phyloP scores from a whole-genome alignment of 2,888 invertebrate species.

The Apamea anceps region DNA sequence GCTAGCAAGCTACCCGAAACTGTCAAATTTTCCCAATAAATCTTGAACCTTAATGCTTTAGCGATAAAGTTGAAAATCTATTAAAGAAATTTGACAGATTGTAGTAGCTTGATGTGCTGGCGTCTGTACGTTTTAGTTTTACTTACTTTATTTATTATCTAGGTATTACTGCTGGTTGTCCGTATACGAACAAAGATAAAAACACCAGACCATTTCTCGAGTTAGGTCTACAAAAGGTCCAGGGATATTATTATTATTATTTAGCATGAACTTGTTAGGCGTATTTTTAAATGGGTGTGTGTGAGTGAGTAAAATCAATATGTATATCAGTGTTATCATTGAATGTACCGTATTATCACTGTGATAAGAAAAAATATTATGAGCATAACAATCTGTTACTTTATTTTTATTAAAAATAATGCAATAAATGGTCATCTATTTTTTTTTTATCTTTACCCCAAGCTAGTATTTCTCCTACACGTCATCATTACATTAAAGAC shows the following conservation, averaged over 20 bases:
- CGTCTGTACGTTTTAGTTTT: background rate
- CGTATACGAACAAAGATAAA: too few species aligned
- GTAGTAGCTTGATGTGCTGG: too few species aligned
- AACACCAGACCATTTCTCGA: too few species aligned
- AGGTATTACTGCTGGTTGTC: too few species aligned
- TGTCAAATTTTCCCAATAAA: too few species aligned
- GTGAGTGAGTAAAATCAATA: background rate
- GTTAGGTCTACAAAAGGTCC: background rate
- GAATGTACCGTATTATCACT: background rate
- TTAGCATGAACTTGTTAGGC: background rate
- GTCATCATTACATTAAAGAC: background rate
- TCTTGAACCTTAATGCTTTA: too few species aligned
- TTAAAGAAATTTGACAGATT: too few species aligned
- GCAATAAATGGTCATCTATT: background rate
- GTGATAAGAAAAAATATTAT: conserved; percentile 13
- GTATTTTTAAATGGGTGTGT: background rate
- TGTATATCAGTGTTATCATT: conserved; percentile 24
- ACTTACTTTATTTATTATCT: too few species aligned
- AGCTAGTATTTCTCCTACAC: background rate
- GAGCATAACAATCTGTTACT: background rate
- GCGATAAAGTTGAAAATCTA: too few species aligned
- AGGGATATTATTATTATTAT: too few species aligned
- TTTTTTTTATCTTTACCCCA: conserved; percentile 11
- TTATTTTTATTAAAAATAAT: conserved; percentile 3
- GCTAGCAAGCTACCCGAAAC: too few species aligned